Base-by-base conservation (phyloP, 2,113 vertebrate species). In the Amphiprion ocellaris region DNA sequence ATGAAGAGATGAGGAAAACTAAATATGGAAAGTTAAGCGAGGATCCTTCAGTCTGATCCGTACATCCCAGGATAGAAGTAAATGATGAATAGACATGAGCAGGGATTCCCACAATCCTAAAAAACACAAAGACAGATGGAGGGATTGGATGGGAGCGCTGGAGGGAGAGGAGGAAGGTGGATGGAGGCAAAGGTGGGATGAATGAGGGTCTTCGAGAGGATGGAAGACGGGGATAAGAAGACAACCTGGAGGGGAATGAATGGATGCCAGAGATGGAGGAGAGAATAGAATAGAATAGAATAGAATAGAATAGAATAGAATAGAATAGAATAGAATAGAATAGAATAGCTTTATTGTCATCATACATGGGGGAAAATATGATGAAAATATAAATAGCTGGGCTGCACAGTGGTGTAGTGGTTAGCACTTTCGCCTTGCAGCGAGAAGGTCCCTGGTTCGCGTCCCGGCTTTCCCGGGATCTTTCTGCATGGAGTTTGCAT, bases 141-240 rank as follows among this genome's bases (percentile, higher is more conserved):
- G 74, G 69, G 59, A 74, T 58, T 82, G 74, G 64, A 65, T 70
- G 37, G 49, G 11, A 61, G 61, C 26, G 55, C 75, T 77, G 28
- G 58, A 59, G 21, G 82, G 64, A 58, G 58, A 67, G 33, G 55
- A 77, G 53, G 68, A 74, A 71, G 61, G 73, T 65, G 66, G 52
- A 81, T 60, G 5, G 71, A 82, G 54, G 78, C 68, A 37, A 79
- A 63, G 62, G 78, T 78, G 44, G 83, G 67, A 81, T 82, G 83
- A 90, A 89, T 83, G 69, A 15, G 41, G 81, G 63, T 54, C 80
- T 84, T 60, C 69, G 53, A 72, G 78, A 75, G 81, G 77, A 86
- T 82, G 75, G 77, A 46, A 83, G 44, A 52, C 65, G 55, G 73
- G 88, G 87, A 92, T 91, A 91, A 87, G 88, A 84, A 50, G 79